Evolutionary conservation across 2,113 vertebrate species (phyloP).

Genomic region (Oreotrochilus melanogaster): DNA sequence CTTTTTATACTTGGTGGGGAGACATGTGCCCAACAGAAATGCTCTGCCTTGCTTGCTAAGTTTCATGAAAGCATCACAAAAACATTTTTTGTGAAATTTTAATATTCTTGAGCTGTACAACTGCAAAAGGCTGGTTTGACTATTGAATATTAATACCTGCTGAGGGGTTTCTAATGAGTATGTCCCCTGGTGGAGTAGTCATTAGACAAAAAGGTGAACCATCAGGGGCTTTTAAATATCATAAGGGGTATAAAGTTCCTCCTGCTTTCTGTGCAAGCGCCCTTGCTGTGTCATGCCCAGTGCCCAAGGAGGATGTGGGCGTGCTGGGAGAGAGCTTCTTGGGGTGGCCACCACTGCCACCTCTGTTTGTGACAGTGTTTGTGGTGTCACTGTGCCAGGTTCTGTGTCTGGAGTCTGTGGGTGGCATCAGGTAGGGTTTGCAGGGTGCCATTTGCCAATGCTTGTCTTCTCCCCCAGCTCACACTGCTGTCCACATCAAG

Average conservation of each 20-base stretch:
- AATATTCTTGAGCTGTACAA: neutral
- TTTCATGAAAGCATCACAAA: neutral
- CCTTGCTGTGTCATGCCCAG: accelerated
- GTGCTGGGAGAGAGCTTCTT: neutral
- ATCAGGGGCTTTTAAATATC: neutral
- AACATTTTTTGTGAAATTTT: neutral
- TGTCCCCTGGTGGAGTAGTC: neutral
- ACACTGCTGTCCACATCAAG: neutral
- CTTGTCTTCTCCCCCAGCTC: neutral
- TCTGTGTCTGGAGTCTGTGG: accelerated
- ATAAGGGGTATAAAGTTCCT: neutral
- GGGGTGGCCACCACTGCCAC: neutral
- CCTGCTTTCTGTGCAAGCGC: accelerated
- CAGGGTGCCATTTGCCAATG: neutral
- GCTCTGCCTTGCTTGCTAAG: neutral
- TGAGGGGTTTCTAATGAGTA: accelerated
- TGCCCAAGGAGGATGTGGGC: neutral
- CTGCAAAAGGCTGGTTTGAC: neutral
- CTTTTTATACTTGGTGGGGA: neutral
- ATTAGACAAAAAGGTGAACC: neutral
- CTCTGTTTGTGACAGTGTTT: neutral
- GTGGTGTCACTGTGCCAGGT: neutral
- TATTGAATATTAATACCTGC: neutral
- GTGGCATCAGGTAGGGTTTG: accelerated
- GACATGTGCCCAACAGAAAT: neutral